Base-by-base conservation (phyloP, 64 coral and sea anemone genomes). In the Actinia tenebrosa region DNA sequence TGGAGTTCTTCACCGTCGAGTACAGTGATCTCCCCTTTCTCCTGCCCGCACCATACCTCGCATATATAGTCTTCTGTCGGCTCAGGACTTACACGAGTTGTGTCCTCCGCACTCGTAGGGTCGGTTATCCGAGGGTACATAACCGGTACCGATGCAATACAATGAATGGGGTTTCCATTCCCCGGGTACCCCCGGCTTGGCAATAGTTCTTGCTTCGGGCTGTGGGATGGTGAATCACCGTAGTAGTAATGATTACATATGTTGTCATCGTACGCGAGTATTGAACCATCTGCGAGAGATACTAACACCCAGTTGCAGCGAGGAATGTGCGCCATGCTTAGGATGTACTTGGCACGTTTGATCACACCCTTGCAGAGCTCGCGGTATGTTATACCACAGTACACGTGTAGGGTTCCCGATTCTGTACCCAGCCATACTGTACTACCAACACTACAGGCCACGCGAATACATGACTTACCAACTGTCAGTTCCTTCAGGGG, bases 401-500 rank as follows among this genome's bases (percentile, higher is more conserved):
- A 98, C 16, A 98, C 96, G 47, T 93, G 86, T 9, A 98, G 72
- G 19, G 80, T 88, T 3, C 96, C 96, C 83, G 90, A 89, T 58
- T 98, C 93, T 20, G 96, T 88, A 23, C 90, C 96, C 66, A 98
- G 93, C 96, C 96, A 98, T 30, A 98, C 96, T 13, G 96, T 92
- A 84, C 93, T 98, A 1, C 96, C 96, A 14, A 98, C 96, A 58
- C 96, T 98, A 71, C 96, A 98, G 1, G 93, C 96, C 42, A 92
- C 93, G 45, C 90, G 90, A 64, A 98, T 95, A 58, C 78, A 84
- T n/a, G 87, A 79, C 50, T 94, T 94, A 6, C 95, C 88, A 0
- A 98, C 90, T 13, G 85, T 84, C 56, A 92, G 92, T 63, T 98
- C 95, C 95, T 98, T 45, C 6, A 45, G 45, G 61, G 6, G 7